Percentiles rank a stretch among this genome's conserved stretches.
Evolutionary conservation across 1,140 invertebrate species (phyloP).

Genomic region (Pogonomyrmex californicus): DNA sequence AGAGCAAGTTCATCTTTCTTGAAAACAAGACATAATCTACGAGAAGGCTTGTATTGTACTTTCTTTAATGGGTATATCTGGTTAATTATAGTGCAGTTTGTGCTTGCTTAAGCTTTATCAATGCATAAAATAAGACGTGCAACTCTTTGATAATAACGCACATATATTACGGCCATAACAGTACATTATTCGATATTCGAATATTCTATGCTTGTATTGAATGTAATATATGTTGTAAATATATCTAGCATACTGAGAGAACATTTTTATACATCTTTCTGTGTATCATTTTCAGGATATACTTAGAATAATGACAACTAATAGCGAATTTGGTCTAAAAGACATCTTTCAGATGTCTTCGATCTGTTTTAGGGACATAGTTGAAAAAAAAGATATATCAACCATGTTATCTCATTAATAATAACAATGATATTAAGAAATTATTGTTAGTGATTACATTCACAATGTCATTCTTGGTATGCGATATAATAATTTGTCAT

Average conservation of each 20-base stretch:
- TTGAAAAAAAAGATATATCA: neutral
- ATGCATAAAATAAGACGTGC: slow-evolving; percentile 41
- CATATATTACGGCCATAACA: neutral
- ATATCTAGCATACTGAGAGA: too few relatives aligned
- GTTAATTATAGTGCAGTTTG: slow-evolving; percentile 40
- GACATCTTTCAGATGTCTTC: too few relatives aligned
- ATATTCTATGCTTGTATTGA: too few relatives aligned
- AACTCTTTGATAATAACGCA: slow-evolving; percentile 7
- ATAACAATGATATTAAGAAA: neutral
- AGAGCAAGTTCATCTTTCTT: neutral
- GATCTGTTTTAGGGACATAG: too few relatives aligned
- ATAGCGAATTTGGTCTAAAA: too few relatives aligned
- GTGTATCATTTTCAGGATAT: too few relatives aligned
- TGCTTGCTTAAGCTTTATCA: slow-evolving; percentile 53
- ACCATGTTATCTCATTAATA: neutral
- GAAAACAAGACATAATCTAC: slow-evolving; percentile 12
- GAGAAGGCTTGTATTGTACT: slow-evolving; percentile 1
- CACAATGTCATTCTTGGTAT: neutral
- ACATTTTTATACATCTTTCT: too few relatives aligned
- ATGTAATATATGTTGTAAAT: too few relatives aligned
- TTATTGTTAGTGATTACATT: neutral
- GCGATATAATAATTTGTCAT: too few relatives aligned
- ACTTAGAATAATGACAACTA: too few relatives aligned
- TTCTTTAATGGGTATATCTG: slow-evolving; percentile 40
- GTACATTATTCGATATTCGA: too few relatives aligned